Percentiles rank a stretch among this genome's conserved stretches.
phyloP scores from a whole-genome alignment of 1,140 invertebrate genomes.

The Galleria mellonella region DNA sequence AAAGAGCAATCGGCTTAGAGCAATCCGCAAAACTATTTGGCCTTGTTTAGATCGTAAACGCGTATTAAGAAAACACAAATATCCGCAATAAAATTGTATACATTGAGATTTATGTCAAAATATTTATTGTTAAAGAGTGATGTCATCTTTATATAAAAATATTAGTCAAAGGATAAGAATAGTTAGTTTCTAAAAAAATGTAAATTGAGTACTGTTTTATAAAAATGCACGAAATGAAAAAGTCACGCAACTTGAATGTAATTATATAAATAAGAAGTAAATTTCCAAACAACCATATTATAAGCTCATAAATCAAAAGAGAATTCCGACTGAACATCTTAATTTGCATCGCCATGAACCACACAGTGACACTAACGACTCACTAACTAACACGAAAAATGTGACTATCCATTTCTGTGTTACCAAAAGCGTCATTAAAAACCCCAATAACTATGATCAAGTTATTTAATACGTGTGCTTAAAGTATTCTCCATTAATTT shows the following conservation, averaged over 20 bases:
- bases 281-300: slow-evolving; percentile 14
- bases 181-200: too few species aligned
- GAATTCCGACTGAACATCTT: slow-evolving; percentile 55
- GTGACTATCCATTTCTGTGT: slow-evolving; percentile 64
- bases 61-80: slow-evolving; percentile 22
- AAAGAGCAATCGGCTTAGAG: slow-evolving; percentile 28
- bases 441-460: slow-evolving; percentile 42
- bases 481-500: slow-evolving; percentile 39
- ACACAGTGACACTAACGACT: slow-evolving; percentile 59
- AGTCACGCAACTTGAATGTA: too few species aligned
- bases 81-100: slow-evolving; percentile 13
- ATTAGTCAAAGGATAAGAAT: too few species aligned
- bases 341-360: slow-evolving; percentile 61
- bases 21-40: slow-evolving; percentile 30
- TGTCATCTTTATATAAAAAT: too few species aligned
- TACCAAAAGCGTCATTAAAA: slow-evolving; percentile 53
- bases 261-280: background rate
- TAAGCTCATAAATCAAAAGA: slow-evolving; percentile 54
- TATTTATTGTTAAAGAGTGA: too few species aligned
- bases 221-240: too few species aligned
- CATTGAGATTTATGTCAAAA: too few species aligned
- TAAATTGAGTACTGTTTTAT: too few species aligned
- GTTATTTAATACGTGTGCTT: slow-evolving; percentile 26
- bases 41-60: slow-evolving; percentile 40
- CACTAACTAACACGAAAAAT: slow-evolving; percentile 64